A percentile compares a stretch with the other conserved stretches of the same genome.
Evolutionary conservation across 2,888 invertebrate species (phyloP).

Genomic region (Ypsolopha scabrella): DNA sequence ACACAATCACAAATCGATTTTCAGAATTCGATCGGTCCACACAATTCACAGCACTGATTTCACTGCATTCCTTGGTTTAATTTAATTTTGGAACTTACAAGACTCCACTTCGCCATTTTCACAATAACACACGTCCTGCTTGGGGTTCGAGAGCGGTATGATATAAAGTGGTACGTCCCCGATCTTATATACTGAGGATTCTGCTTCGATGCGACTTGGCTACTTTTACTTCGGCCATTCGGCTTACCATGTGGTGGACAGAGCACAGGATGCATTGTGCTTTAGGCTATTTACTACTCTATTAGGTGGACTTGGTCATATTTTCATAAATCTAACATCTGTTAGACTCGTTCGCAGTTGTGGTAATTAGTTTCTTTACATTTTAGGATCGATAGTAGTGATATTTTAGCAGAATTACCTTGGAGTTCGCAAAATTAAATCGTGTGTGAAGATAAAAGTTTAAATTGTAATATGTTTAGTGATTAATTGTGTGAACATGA

Average conservation of each 20-base stretch:
- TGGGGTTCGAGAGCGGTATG: conserved; percentile 43
- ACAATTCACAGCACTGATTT: conserved; percentile 18
- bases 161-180: conserved; percentile 28
- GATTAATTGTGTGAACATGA: no score
- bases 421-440: no score
- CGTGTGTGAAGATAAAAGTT: no score
- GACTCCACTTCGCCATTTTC: conserved; percentile 59
- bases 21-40: background rate
- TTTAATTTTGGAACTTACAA: conserved; percentile 41
- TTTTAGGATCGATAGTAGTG: no score
- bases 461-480: no score
- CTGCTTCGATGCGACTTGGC: conserved; percentile 24
- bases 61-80: conserved; percentile 52
- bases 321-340: no score
- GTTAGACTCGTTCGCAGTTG: no score
- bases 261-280: background rate
- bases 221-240: conserved; percentile 57
- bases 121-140: conserved; percentile 16
- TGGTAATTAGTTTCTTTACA: no score
- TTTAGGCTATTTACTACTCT: no score
- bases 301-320: no score
- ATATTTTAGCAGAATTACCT: no score
- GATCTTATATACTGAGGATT: conserved; percentile 51
- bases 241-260: background rate
- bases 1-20: background rate